Base-by-base conservation (phyloP, 2,797 vertebrate species). In the Onychomys arenicola region DNA sequence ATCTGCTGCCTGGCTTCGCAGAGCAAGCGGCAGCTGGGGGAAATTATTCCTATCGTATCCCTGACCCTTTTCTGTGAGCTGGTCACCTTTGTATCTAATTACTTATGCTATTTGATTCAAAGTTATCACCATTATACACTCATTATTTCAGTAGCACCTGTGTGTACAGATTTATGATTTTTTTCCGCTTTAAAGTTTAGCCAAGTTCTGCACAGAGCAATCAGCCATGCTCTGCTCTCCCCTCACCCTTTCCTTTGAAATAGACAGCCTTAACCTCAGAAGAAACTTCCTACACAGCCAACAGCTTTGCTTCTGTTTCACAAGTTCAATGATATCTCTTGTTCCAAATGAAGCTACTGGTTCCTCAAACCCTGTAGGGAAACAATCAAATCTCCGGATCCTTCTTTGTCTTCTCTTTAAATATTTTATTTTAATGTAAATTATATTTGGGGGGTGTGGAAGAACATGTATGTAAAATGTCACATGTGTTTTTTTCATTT, bases 341-440 rank as follows among this genome's bases (percentile, higher is more conserved):
- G 19, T 34, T 89, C n/a, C 81, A 65, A 90, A 94, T 12, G 17
- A 76, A 88, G 59, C 37, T 37, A 46, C 11, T 8, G 23, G 21
- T 76, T 87, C 23, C 52, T 52, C 27, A 95, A 92, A 83, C 27
- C 34, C 69, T 46, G 63, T 75, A 89, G 46, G 52, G 49, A 88
- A 90, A 75, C 37, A 67, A 29, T 77, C 61, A 46, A 34, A 55
- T 82, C 40, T 77, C 49, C 34, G 75, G 59, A 29, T 29, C 23
- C 76, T 65, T 95, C 43, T 89, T 86, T 89, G 67, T 87, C 94
- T 95, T 77, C 57, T 92, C 63, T 86, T 87, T 49, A 96, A 96
- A 90, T 94, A 77, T 84, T 81, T 21, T 55, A 91, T 87, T 90
- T 96, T 80, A 57, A 94, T 84, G 25, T 91, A 90, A 96, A 63